A percentile compares a stretch with the other conserved stretches of the same genome.
These are phyloP conservation scores for Mus caroli DNA, from an alignment of 2,797 vertebrate genomes.

Conservation along the genomic window DNA sequence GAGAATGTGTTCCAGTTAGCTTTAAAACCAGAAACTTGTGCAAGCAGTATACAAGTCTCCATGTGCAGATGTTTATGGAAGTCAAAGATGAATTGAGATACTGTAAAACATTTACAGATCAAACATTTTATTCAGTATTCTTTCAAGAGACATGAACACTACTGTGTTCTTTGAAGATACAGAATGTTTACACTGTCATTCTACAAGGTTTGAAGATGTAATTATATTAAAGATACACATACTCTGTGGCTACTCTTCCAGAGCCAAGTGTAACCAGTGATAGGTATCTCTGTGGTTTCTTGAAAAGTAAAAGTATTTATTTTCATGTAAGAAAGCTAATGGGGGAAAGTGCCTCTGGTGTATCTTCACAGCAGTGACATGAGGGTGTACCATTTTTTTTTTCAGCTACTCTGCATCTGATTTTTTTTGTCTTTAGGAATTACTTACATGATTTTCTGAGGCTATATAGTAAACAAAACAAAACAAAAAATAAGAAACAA, in stretches of 20 bases:
- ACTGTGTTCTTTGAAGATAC: neutral
- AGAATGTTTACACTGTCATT: neutral
- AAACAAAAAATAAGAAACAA: neutral
- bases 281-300: neutral
- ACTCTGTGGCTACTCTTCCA: no score
- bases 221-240: neutral
- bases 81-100: neutral
- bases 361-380: neutral
- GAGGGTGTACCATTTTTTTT: neutral
- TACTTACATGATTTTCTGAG: neutral
- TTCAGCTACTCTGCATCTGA: neutral
- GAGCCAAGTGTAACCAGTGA: neutral
- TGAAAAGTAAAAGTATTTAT: neutral
- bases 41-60: neutral
- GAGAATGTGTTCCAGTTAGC: neutral
- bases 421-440: neutral
- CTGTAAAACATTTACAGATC: neutral
- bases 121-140: neutral
- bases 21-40: neutral
- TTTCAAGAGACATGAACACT: neutral
- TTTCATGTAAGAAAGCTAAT: slow-evolving; percentile 28
- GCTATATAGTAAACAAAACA: neutral
- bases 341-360: neutral
- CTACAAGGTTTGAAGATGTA: neutral
- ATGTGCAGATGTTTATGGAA: neutral